phyloP scores from a whole-genome alignment of 1,140 invertebrate species.

The Bombus superbus region DNA sequence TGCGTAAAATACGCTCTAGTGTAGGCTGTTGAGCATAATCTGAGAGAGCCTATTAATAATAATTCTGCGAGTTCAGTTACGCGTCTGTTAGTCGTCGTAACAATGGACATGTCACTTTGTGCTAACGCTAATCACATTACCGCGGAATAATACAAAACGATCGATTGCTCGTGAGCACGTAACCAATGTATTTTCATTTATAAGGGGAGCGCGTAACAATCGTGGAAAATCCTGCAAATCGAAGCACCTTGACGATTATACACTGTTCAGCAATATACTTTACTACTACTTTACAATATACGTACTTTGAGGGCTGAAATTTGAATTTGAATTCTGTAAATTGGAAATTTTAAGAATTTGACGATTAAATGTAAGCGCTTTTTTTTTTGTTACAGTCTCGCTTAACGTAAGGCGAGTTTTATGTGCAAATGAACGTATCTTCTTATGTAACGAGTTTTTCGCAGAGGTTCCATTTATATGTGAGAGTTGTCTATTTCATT shows the following conservation, averaged over 20 bases:
- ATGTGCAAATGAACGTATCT: neutral
- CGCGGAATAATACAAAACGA: conserved; percentile 20
- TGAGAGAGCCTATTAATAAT: conserved; percentile 15
- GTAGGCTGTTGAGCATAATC: conserved; percentile 26
- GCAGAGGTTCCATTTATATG: neutral
- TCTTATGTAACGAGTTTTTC: neutral
- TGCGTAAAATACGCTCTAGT: conserved; percentile 2
- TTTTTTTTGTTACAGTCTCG: too few species aligned
- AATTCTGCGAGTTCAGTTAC: conserved; percentile 25
- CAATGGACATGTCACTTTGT: conserved; percentile 10
- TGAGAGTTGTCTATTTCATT: neutral
- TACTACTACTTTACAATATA: too few species aligned
- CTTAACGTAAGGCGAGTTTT: neutral
- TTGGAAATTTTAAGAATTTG: too few species aligned
- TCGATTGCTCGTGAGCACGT: neutral
- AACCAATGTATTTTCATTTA: conserved; percentile 32
- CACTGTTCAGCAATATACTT: too few species aligned
- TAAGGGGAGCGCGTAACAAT: neutral
- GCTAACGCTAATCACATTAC: conserved; percentile 57
- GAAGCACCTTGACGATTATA: neutral
- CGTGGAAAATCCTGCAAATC: neutral
- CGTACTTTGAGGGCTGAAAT: too few species aligned
- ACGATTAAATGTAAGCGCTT: too few species aligned
- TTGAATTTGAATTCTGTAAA: neutral
- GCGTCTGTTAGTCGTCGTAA: neutral